Evolutionary conservation across 2,888 invertebrate genomes (phyloP), one percentile per base, ranked within the genome.

Genomic region (Sinotaia quadrata): DNA sequence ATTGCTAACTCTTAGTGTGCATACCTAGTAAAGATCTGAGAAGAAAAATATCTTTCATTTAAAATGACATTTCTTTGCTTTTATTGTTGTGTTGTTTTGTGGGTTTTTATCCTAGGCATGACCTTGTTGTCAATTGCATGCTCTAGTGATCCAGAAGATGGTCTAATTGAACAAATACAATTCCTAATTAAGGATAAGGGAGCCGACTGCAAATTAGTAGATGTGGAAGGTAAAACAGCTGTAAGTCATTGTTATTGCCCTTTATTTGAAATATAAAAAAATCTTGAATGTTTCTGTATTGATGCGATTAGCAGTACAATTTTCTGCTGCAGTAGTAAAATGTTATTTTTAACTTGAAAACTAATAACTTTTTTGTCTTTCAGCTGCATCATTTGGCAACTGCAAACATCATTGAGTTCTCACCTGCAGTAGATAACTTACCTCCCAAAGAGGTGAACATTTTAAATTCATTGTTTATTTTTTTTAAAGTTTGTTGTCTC

Each of bases 161-260:
- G 74, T 44, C 77, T 86, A 63, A 66, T 80, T 51, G 81, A 83
- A 10, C 81, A 85, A 71, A 74, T 89, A 1, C 77, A 79, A 34
- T 87, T 87, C 74, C 77, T 89, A 56, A 74, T 89, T 18, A 83
- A 87, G 31, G 80, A 86, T 31, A 81, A 84, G 59, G 79, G 81
- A 34, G 89, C 88, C 10, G 84, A 87, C 69, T 82, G 83, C 60
- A 76, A 76, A 15, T 67, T 82, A 36, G 67, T 74, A 4, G 88
- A 89, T 71, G 82, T 79, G 51, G 73, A 81, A 24, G 83, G 83
- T 49, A 83, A 82, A 27, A 87, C 82, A 72, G 82, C 85, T 34
- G 88, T 89, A 77, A 78, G 83, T 71, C 2, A 37, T n/a, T n/a
- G 27, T 24, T 49, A n/a, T n/a, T n/a, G n/a, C n/a, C n/a, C n/a